These are phyloP conservation scores for Pharmacophagus antenor DNA, from an alignment of 2,888 invertebrate species.

Conservation along the genomic window DNA sequence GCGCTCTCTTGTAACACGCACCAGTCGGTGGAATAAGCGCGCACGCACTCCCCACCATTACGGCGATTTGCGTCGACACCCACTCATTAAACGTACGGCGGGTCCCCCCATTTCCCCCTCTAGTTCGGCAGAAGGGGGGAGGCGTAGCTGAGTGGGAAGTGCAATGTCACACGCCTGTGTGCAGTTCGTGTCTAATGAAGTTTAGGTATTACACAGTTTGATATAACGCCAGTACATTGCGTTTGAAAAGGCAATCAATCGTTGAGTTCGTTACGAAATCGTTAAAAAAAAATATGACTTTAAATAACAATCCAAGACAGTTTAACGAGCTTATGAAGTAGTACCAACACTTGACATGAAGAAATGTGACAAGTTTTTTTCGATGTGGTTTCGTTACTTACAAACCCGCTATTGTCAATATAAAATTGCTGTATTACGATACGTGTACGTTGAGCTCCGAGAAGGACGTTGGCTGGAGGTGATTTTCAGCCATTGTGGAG, in stretches of 20 bases:
- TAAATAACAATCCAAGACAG: no score
- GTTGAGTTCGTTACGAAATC: slow-evolving; percentile 6
- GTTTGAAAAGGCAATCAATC: slow-evolving; percentile 1
- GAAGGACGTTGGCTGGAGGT: no score
- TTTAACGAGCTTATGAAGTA: no score
- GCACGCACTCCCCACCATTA: slow-evolving; percentile 58
- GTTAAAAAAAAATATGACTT: neutral
- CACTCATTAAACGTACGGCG: slow-evolving; percentile 64
- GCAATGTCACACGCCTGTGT: slow-evolving; percentile 31
- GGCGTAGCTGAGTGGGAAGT: slow-evolving; percentile 43
- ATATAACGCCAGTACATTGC: slow-evolving; percentile 7
- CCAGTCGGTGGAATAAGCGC: slow-evolving; percentile 46
- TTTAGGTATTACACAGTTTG: slow-evolving; percentile 22
- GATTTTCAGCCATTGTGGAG: no score
- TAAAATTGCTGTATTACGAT: no score
- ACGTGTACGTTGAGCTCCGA: no score
- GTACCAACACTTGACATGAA: no score
- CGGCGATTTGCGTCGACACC: slow-evolving; percentile 64
- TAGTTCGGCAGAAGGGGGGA: slow-evolving; percentile 41
- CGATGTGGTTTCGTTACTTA: no score
- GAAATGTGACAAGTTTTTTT: no score
- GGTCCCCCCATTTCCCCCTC: slow-evolving; percentile 50
- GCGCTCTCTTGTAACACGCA: slow-evolving; percentile 35
- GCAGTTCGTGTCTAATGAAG: slow-evolving; percentile 16
- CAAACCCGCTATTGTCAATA: no score